Base-by-base conservation (phyloP, 2,113 vertebrate species). In the Apistogramma diplotaenia region DNA sequence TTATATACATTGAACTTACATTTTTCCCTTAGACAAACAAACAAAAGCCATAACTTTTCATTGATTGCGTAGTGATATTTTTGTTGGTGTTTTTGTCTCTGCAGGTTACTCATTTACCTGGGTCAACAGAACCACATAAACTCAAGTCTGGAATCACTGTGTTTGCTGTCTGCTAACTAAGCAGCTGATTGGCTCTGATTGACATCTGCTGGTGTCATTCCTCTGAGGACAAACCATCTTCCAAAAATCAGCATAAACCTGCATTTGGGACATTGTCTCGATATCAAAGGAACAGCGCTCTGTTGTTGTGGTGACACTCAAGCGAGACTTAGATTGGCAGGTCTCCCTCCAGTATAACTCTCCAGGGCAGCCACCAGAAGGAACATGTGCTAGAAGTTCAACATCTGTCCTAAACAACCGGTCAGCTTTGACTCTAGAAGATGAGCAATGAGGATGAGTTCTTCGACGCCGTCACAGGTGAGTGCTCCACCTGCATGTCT, bases 371-470 rank as follows among this genome's bases (percentile, higher is more conserved):
- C 56, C 73, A 78, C 58, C 25, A 9, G 62, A 84, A 85, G 83
- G 90, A 94, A 86, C 86, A 96, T 96, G 95, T 94, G 89, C 92
- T 95, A 95, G 90, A 89, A 83, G 84, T 79, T 82, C 25, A 77
- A 70, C 76, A 60, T 85, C 82, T 84, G 85, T 80, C 70, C 62
- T 56, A 5, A 80, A 84, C 77, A 11, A 79, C 72, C 70, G 72
- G 83, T 76, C 75, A 73, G 85, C 83, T 85, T 86, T 83, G 82
- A 89, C 81, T 88, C 60, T 89, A 79, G 87, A 96, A 93, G 85
- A 99, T 99, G 98, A 98, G 95, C 94, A 97, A 97, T 92, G 98
- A 99, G 76, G 98, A 99, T 31, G 97, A 99, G 82, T 99, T 99
- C 93, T 99, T 95, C 89, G 98, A 99, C 86, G 98, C 98, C 93